phyloP scores from a whole-genome alignment of 1,140 invertebrate species.

The Streblospio benedicti region DNA sequence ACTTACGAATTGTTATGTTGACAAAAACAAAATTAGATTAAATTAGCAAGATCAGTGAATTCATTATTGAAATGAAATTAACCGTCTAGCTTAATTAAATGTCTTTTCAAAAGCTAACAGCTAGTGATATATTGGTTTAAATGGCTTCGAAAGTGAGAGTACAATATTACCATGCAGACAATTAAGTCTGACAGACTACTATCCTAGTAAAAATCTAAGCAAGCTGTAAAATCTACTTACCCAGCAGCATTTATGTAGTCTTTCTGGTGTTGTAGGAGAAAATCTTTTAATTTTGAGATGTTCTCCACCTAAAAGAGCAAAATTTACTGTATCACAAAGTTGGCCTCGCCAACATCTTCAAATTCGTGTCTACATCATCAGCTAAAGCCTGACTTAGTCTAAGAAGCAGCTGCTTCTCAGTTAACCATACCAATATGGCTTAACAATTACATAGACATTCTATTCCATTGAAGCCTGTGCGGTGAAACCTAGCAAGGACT shows the following conservation, averaged over 20 bases:
- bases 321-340: too few species aligned
- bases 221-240: slow-evolving; percentile 24
- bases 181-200: too few species aligned
- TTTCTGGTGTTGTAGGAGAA: slow-evolving; percentile 71
- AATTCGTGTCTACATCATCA: too few species aligned
- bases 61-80: background rate
- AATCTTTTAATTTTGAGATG: slow-evolving; percentile 68
- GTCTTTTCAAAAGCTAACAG: background rate
- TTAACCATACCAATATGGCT: too few species aligned
- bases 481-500: too few species aligned
- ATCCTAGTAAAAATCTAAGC: background rate
- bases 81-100: background rate
- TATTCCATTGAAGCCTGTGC: too few species aligned
- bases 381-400: background rate
- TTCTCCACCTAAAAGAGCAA: slow-evolving; percentile 51
- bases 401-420: background rate
- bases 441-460: too few species aligned
- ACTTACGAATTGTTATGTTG: background rate
- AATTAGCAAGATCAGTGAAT: background rate
- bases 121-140: background rate
- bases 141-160: background rate
- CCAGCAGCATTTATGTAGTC: slow-evolving; percentile 74
- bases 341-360: too few species aligned
- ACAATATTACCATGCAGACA: background rate
- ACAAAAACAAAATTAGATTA: background rate